Conservation (phyloP, 2,797 vertebrate genomes). For the Spinus olivaceus region DNA sequence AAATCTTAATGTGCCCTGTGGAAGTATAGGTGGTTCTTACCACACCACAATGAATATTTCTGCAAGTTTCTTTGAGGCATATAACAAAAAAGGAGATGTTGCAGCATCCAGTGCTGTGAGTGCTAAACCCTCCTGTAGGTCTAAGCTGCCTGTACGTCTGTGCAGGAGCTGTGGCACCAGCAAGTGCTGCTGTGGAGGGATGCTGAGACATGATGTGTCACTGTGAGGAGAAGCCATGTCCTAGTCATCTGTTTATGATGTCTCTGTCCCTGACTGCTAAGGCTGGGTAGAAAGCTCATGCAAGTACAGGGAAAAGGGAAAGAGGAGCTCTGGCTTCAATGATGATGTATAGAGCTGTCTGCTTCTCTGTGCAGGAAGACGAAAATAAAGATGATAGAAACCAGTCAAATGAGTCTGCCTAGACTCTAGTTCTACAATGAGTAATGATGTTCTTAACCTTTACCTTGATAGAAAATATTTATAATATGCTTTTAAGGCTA, state of each 20-base stretch:
- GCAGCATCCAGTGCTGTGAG: rapidly evolving
- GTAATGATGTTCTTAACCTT: neutral
- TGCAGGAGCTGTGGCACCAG: neutral
- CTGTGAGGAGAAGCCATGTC: neutral
- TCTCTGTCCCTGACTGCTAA: neutral
- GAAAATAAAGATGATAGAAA: neutral
- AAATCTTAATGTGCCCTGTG: neutral
- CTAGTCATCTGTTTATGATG: neutral
- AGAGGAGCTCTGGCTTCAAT: neutral
- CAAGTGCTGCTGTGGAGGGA: neutral
- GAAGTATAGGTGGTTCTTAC: neutral
- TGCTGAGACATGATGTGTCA: rapidly evolving
- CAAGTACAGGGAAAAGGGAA: neutral
- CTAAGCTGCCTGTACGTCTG: neutral
- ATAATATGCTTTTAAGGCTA: neutral
- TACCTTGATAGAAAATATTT: neutral
- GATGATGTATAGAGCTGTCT: neutral
- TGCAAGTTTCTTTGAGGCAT: neutral
- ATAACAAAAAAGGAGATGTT: neutral
- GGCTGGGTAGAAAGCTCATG: neutral
- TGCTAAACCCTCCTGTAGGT: neutral
- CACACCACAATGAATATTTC: rapidly evolving
- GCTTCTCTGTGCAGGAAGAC: neutral
- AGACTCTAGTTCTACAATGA: neutral
- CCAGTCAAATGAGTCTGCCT: neutral